Base-by-base conservation (phyloP, 2,113 vertebrate genomes). In the Perca fluviatilis region DNA sequence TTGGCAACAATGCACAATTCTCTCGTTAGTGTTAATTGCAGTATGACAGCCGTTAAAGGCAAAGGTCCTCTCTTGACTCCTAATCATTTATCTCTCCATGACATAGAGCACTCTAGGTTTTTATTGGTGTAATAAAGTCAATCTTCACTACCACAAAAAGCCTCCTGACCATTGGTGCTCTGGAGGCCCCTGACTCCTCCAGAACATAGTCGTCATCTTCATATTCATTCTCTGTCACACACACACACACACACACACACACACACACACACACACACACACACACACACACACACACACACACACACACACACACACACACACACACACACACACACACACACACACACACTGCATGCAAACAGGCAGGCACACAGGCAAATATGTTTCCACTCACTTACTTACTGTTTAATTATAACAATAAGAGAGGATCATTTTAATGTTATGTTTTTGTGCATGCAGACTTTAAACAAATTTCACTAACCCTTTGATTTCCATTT, bases 101-200 rank as follows among this genome's bases (percentile, higher is more conserved):
- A 95, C 92, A 95, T 92, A 94, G 94, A 93, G 86, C 91, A 93
- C 92, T 96, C 80, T 85, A 90, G 83, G 85, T 82, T 92, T 96
- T 96, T 95, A 95, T 92, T 94, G 87, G 82, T 83, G 89, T 94
- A 95, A 95, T 96, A 95, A 97, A 96, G 82, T 92, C 85, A 80
- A 84, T 93, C 93, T 90, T 91, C 93, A 94, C 86, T 73, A 74
- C 90, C 86, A 86, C 88, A 95, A 95, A 95, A 92, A 87, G 91
- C 79, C 88, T 92, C 91, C 93, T 95, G 93, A 94, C 84, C 92
- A 46, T 77, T 67, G 63, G 23, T 69, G 63, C 69, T 77, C 30
- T 36, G 13, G 56, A 79, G 57, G 61, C 86, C 82, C 83, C 71
- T 50, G 65, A 86, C 73, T 75, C 60, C 71, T 72, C 56, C 73